Percentiles rank a stretch among this genome's conserved stretches.
These are phyloP conservation scores for Agriopis aurantiaria DNA, from an alignment of 2,888 invertebrate species.

Conservation along the genomic window DNA sequence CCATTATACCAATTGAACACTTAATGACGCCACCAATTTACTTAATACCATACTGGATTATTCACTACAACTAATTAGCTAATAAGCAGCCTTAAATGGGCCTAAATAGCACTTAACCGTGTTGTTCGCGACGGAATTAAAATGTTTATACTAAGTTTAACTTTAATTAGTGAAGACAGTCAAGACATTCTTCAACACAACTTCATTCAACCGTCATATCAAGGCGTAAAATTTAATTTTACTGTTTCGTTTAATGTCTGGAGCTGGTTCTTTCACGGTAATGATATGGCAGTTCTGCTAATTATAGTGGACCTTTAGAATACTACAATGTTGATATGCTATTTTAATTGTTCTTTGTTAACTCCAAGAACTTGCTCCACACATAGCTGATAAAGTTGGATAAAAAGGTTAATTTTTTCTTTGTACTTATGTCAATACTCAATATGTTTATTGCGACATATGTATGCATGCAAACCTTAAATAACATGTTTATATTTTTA, in stretches of 20 bases:
- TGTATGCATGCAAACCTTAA: no score
- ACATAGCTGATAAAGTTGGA: no score
- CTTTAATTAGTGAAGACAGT: slow-evolving; percentile 7
- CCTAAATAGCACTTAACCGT: slow-evolving; percentile 27
- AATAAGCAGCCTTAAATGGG: slow-evolving; percentile 32
- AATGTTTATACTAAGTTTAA: slow-evolving; percentile 16
- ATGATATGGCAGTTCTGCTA: neutral
- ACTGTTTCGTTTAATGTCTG: neutral
- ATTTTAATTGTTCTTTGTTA: no score
- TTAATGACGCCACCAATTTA: slow-evolving; percentile 25
- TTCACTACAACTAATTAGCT: slow-evolving; percentile 29
- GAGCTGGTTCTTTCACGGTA: neutral
- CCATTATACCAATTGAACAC: slow-evolving; percentile 7
- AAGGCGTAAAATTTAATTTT: slow-evolving; percentile 5
- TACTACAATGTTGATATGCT: neutral
- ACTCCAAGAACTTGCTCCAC: no score
- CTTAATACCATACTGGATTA: slow-evolving; percentile 34
- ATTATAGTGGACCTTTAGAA: neutral
- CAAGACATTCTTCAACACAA: neutral
- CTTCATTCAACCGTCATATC: slow-evolving; percentile 8
- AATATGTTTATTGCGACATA: no score
- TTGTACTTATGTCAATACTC: no score
- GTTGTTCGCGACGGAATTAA: slow-evolving; percentile 18
- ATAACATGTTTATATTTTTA: no score
- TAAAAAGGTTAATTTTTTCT: no score